Conservation (phyloP, 2,797 vertebrate genomes). For the Chiloscyllium punctatum region DNA sequence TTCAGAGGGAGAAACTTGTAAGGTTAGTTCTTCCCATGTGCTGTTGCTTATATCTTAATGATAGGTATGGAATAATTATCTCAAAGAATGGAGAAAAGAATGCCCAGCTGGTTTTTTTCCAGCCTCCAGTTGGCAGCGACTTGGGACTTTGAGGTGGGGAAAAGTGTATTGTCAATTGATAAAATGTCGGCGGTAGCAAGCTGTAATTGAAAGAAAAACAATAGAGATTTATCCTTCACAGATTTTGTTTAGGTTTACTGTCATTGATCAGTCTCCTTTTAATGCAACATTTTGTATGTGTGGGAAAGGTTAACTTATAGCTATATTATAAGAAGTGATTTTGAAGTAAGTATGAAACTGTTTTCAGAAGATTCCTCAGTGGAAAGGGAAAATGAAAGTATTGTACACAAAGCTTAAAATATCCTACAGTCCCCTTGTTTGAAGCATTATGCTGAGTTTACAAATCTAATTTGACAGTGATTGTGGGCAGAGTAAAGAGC, state of each 20-base stretch:
- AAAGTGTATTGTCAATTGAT: not conserved
- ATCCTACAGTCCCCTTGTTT: not conserved
- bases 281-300: not conserved
- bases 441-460: not conserved
- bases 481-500: not conserved
- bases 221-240: not conserved
- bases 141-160: not conserved
- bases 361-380: not conserved
- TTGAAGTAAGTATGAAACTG: not conserved
- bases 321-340: not conserved
- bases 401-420: not conserved
- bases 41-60: not conserved
- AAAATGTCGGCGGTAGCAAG: not conserved
- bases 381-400: not conserved
- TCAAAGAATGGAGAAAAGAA: not conserved
- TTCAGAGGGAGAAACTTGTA: not conserved
- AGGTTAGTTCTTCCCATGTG: not conserved
- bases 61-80: not conserved
- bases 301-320: not conserved
- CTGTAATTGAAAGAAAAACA: not conserved
- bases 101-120: not conserved
- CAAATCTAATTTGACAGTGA: not conserved
- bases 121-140: not conserved
- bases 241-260: not conserved
- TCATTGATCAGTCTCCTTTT: not conserved